Evolutionary conservation across 35 echinoderm and acorn worm genomes (phyloP).

Genomic region (Strongylocentrotus purpuratus): DNA sequence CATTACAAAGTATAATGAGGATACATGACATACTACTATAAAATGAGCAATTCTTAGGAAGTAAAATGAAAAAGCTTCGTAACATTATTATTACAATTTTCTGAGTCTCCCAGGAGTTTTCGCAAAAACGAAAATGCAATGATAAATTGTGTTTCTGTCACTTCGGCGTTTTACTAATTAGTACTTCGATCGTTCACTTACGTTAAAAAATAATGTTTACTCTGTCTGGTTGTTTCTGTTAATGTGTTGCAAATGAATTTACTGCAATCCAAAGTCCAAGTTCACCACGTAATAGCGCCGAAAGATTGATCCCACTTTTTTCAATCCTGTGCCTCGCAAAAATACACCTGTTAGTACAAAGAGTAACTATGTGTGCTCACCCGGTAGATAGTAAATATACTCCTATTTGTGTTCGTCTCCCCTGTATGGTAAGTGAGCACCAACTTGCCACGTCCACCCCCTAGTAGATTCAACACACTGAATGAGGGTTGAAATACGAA

Average conservation of each 20-base stretch:
- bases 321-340: background rate
- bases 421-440: background rate
- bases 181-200: background rate
- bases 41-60: background rate
- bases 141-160: background rate
- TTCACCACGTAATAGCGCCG: background rate
- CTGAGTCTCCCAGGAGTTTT: background rate
- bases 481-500: background rate
- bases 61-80: background rate
- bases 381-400: background rate
- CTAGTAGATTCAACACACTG: background rate
- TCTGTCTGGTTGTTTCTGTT: background rate
- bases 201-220: background rate
- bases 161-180: background rate
- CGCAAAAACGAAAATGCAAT: background rate
- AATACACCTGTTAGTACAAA: background rate
- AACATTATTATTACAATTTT: background rate
- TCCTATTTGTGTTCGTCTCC: background rate
- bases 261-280: background rate
- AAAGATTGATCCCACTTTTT: background rate
- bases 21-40: background rate
- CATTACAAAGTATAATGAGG: background rate
- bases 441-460: background rate
- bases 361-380: background rate
- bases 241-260: conserved; percentile 12